A percentile compares a stretch with the other conserved stretches of the same genome.
These are phyloP conservation scores for Polydesmus complanatus DNA, from an alignment of 2,888 invertebrate species.

Conservation along the genomic window DNA sequence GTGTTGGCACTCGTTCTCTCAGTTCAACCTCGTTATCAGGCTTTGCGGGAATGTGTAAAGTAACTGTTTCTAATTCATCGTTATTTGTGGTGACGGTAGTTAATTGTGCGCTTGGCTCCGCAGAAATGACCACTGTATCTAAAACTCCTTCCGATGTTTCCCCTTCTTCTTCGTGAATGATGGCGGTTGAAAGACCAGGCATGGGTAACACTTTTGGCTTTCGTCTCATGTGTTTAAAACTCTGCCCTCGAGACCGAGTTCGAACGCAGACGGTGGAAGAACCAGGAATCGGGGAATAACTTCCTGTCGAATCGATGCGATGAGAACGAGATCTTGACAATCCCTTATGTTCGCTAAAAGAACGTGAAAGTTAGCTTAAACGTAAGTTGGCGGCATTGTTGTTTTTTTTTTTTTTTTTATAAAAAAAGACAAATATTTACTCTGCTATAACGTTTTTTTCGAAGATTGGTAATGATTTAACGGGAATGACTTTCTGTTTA, in stretches of 20 bases:
- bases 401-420: neutral
- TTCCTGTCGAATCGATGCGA: neutral
- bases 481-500: neutral
- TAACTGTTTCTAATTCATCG: neutral
- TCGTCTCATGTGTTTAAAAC: conserved; percentile 73
- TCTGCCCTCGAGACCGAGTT: conserved; percentile 52
- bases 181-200: conserved; percentile 2
- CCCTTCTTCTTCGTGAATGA: conserved; percentile 11
- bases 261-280: conserved; percentile 3
- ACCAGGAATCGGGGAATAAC: neutral
- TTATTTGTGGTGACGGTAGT: neutral
- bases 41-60: neutral
- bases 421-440: neutral
- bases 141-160: neutral
- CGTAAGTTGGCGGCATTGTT: neutral
- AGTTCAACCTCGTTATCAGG: neutral
- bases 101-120: neutral
- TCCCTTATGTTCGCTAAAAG: neutral
- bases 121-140: neutral
- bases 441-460: neutral
- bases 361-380: neutral
- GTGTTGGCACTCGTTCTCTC: neutral
- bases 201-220: conserved; percentile 48
- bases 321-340: conserved; percentile 7
- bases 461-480: conserved; percentile 9